Percentiles rank a stretch among this genome's conserved stretches.
phyloP scores from a whole-genome alignment of 2,888 invertebrate species.

The Malthinus seriepunctatus region DNA sequence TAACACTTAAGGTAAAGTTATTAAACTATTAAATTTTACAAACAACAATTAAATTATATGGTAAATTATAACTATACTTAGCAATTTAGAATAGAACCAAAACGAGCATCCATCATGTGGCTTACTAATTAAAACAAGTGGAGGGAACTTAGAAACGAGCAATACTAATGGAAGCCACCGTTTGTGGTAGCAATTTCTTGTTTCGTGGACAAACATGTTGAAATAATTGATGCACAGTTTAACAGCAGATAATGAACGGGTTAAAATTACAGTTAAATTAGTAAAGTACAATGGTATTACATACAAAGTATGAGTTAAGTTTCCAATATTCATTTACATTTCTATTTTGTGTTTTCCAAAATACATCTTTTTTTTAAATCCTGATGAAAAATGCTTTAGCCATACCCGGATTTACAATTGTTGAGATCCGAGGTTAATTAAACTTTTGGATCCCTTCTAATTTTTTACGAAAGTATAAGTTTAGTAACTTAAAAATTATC shows the following conservation, averaged over 20 bases:
- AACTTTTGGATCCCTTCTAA: too few species aligned
- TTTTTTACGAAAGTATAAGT: too few species aligned
- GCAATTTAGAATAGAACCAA: slow-evolving; percentile 15
- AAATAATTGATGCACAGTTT: slow-evolving; percentile 33
- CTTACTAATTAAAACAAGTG: slow-evolving; percentile 25
- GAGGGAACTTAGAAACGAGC: slow-evolving; percentile 20
- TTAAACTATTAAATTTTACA: slow-evolving; percentile 16
- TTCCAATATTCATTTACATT: too few species aligned
- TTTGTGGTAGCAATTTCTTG: slow-evolving; percentile 30
- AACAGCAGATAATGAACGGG: slow-evolving; percentile 30
- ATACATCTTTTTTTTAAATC: too few species aligned
- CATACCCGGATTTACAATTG: too few species aligned
- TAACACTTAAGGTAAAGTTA: neutral
- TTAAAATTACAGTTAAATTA: slow-evolving; percentile 29
- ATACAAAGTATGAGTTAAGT: neutral
- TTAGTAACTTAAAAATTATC: too few species aligned
- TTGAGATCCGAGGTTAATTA: too few species aligned
- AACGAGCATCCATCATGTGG: slow-evolving; percentile 21
- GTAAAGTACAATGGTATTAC: slow-evolving; percentile 21
- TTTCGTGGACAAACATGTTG: slow-evolving; percentile 27
- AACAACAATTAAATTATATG: slow-evolving; percentile 24
- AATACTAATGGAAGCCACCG: slow-evolving; percentile 25
- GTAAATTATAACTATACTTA: slow-evolving; percentile 18
- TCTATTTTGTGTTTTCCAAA: too few species aligned
- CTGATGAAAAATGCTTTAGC: too few species aligned